Percentiles rank a stretch among this genome's conserved stretches.
These are phyloP conservation scores for Stenotaenia linearis DNA, from an alignment of 2,888 invertebrate species.

Conservation along the genomic window DNA sequence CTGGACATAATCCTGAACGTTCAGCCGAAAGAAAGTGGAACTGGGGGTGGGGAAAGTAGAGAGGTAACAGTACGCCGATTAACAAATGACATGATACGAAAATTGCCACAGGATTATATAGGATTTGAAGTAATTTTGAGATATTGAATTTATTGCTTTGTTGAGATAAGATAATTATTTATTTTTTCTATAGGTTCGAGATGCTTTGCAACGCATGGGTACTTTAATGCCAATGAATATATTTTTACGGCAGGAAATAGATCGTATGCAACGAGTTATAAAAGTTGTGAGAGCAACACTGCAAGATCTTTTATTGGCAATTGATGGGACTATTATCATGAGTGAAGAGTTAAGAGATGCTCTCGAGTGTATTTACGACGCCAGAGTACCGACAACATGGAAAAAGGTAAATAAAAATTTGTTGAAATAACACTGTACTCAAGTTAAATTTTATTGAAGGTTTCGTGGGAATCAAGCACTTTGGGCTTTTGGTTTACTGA, in stretches of 20 bases:
- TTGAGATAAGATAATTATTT: not conserved
- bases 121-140: conserved; percentile 63
- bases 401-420: conserved; percentile 59
- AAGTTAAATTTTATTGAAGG: conserved; percentile 51
- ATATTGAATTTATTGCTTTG: not conserved
- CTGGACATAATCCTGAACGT: conserved; percentile 90
- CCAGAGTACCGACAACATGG: conserved; percentile 87
- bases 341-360: conserved; percentile 81
- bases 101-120: conserved; percentile 78
- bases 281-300: conserved; percentile 69
- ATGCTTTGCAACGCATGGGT: conserved; percentile 84
- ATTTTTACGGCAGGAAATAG: conserved; percentile 69
- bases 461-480: conserved; percentile 96
- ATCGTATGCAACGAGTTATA: conserved; percentile 81
- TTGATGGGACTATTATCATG: conserved; percentile 97
- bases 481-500: conserved; percentile 99
- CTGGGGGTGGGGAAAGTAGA: conserved; percentile 80
- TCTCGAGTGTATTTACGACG: conserved; percentile 94
- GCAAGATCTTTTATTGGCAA: conserved; percentile 84
- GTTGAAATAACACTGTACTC: not conserved
- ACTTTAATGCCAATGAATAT: conserved; percentile 92
- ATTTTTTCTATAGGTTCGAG: conserved; percentile 52
- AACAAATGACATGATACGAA: conserved; percentile 86
- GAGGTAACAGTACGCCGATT: conserved; percentile 86
- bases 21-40: conserved; percentile 92